Conservation (phyloP, 2,113 vertebrate genomes). For the Eupsittula cactorum region DNA sequence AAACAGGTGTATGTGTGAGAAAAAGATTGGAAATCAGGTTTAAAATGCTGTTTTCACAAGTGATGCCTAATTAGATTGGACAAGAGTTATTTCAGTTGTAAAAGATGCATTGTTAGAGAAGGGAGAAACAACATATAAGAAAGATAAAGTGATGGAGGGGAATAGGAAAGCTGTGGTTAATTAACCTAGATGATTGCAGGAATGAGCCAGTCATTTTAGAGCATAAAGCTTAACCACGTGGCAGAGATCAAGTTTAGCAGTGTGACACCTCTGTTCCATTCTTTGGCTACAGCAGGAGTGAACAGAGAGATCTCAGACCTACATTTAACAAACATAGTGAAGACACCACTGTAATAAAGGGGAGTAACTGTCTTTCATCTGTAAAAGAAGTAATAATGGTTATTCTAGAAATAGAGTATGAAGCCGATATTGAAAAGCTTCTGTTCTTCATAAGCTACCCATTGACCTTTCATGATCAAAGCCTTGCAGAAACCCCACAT, state of each 20-base stretch:
- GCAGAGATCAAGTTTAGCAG: constrained; percentile 57
- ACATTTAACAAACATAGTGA: constrained; percentile 47
- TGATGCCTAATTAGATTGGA: background rate
- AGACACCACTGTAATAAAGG: constrained; percentile 19
- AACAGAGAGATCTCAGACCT: constrained; percentile 36
- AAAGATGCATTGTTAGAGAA: background rate
- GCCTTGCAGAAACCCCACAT: background rate
- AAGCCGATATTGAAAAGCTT: background rate
- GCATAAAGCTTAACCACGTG: constrained; percentile 7
- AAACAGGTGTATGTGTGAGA: background rate
- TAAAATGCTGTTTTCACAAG: constrained; percentile 36
- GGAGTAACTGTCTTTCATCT: constrained; percentile 39
- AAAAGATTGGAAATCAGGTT: background rate
- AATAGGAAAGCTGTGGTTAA: constrained; percentile 34
- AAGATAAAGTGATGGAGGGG: constrained; percentile 1
- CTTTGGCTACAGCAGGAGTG: constrained; percentile 61
- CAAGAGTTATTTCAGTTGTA: background rate
- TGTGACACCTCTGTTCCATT: constrained; percentile 58
- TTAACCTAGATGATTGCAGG: constrained; percentile 41
- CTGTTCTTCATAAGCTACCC: constrained; percentile 28
- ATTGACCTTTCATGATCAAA: constrained; percentile 22
- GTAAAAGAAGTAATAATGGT: constrained; percentile 18
- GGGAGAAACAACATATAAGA: background rate
- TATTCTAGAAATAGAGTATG: constrained; percentile 15
- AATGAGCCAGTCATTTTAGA: constrained; percentile 43